Evolutionary conservation across 2,888 invertebrate species (phyloP), one percentile per base, ranked within the genome.

Genomic region (Acleris emargana): DNA sequence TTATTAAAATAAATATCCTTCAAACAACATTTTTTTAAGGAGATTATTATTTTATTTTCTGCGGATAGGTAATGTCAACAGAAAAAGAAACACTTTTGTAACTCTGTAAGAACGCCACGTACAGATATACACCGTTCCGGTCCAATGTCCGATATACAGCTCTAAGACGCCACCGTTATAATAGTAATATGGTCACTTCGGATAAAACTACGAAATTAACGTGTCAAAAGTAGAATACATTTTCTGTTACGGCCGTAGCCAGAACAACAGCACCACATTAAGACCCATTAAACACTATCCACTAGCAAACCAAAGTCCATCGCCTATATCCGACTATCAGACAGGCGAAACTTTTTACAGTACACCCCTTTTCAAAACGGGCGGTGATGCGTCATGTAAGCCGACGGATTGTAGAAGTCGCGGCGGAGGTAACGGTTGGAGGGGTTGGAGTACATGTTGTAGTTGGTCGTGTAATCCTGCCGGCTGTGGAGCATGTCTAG

Each of bases 301-400:
- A 81, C 79, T 81, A 82, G 71, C 78, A 82, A 81, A 69, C 62
- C 80, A 83, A 81, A 77, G 86, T 86, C 85, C 80, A 47, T 78
- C 85, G 85, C 79, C 83, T 85, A 92, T 76, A 92, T 90, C 89
- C 87, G 80, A 2, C 87, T 76, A 69, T 92, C 92, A 86, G 83
- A 80, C 5, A 92, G 82, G 79, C 92, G 91, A 80, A 91, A 91
- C 84, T 90, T 91, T 79, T 90, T 91, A 77, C 92, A 92, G 73
- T 87, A 91, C 66, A 90, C 81, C 81, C 91, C 91, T 90, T 90
- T 92, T 92, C 92, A 92, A 88, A 92, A 92, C 76, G 91, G 92
- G 77, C 92, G 88, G 75, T 91, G 91, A 74, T 92, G 89, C 61
- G 78, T 76, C 84, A 86, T 86, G 68, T 88, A 89, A 22, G 84